A percentile compares a stretch with the other conserved stretches of the same genome.
Conservation (phyloP, 2,797 vertebrate genomes). For the Enteromius afrohamiltoni region DNA sequence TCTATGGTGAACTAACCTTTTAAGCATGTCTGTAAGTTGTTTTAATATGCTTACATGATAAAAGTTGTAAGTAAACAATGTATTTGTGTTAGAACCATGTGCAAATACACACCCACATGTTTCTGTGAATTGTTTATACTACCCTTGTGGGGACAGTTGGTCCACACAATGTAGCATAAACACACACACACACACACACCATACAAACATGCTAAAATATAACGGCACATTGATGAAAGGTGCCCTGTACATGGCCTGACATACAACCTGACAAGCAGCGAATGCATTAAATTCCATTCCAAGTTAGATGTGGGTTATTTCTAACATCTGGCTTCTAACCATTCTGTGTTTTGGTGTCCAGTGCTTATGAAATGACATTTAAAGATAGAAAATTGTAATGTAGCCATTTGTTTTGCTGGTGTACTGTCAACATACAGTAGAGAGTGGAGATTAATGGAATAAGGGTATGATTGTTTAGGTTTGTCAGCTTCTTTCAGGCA, state of each 20-base stretch:
- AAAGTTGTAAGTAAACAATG: background rate
- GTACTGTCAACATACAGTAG: background rate
- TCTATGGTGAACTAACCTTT: no score
- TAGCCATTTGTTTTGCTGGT: constrained; percentile 3
- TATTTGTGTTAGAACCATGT: background rate
- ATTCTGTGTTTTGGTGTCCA: background rate
- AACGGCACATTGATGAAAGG: background rate
- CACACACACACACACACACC: background rate
- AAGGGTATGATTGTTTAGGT: background rate
- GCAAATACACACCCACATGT: background rate
- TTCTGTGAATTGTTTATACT: no score
- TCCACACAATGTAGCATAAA: no score
- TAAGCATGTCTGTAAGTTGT: background rate
- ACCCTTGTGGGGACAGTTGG: no score
- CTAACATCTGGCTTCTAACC: background rate
- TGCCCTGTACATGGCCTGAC: background rate
- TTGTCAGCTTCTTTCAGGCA: constrained; percentile 6
- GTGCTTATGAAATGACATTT: background rate
- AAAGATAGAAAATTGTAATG: background rate
- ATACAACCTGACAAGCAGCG: background rate
- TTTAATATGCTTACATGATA: background rate
- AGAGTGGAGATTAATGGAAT: background rate
- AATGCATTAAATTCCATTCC: background rate
- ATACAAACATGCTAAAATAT: constrained; percentile 10
- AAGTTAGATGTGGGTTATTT: background rate